Evolutionary conservation across 2,797 vertebrate genomes (phyloP).

Genomic region (Stomatorhinus walkeri): DNA sequence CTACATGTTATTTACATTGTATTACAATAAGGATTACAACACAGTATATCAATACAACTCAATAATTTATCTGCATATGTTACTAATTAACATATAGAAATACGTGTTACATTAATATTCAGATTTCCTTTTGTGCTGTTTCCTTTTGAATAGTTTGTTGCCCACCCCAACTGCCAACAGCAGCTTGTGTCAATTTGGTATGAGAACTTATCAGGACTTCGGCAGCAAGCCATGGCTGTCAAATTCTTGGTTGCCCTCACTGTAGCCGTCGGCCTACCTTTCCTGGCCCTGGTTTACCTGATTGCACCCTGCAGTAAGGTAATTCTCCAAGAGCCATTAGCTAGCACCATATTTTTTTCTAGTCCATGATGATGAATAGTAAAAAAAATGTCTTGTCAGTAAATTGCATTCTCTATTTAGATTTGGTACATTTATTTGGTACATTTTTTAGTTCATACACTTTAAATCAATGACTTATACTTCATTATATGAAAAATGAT

Average conservation of each 20-base stretch:
- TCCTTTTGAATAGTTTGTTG: slow-evolving; percentile 77
- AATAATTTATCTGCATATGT: background rate
- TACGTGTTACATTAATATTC: background rate
- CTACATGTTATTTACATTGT: background rate
- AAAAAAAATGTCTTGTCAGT: background rate
- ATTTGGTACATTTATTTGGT: background rate
- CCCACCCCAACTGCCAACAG: slow-evolving; percentile 97
- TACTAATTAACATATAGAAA: background rate
- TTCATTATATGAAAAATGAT: background rate
- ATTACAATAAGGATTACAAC: background rate
- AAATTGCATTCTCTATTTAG: background rate
- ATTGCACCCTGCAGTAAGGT: slow-evolving; percentile 92
- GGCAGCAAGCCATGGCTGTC: slow-evolving; percentile 86
- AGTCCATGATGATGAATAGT: background rate
- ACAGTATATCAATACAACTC: background rate
- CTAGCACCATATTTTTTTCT: background rate
- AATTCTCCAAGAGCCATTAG: background rate
- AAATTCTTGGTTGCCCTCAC: slow-evolving; percentile 90
- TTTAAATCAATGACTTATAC: background rate
- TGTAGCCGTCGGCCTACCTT: slow-evolving; percentile 80
- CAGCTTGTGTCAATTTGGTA: slow-evolving; percentile 98
- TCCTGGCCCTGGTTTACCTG: slow-evolving; percentile 85
- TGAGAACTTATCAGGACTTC: slow-evolving; percentile 83
- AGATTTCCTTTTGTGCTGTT: background rate
- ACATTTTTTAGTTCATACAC: background rate